Percentiles rank a stretch among this genome's conserved stretches.
phyloP scores from a whole-genome alignment of 2,797 vertebrate genomes.

The Tympanoctomys barrerae region DNA sequence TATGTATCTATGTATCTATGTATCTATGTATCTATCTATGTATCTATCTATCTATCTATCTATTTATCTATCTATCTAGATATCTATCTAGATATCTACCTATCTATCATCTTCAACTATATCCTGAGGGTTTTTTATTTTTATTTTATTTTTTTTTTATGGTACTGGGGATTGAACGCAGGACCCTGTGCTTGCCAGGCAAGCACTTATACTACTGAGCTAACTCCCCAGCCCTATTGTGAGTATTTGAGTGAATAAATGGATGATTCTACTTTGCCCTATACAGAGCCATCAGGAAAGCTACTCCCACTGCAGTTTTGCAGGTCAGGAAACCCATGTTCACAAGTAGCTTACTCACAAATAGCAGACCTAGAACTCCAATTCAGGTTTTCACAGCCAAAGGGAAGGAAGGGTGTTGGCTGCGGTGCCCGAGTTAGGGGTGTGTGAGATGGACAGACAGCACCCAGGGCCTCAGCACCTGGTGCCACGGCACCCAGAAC shows the following conservation, averaged over 20 bases:
- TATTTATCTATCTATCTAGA: too few species aligned
- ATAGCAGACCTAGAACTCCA: not conserved
- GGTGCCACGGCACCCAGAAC: rapidly evolving
- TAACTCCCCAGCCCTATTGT: not conserved
- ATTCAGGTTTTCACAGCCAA: not conserved
- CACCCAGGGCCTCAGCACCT: too few species aligned
- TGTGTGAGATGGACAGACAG: not conserved
- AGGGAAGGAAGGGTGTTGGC: not conserved
- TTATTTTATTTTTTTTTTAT: too few species aligned
- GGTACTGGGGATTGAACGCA: too few species aligned
- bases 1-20: too few species aligned
- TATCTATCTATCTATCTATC: too few species aligned
- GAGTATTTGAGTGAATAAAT: not conserved
- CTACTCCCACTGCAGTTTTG: not conserved
- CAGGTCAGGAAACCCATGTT: not conserved
- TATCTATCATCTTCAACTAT: not conserved
- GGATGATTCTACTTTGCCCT: not conserved
- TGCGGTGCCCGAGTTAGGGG: not conserved
- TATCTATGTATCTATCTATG: too few species aligned
- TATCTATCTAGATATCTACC: too few species aligned
- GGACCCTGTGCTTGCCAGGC: too few species aligned
- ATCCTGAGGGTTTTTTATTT: too few species aligned
- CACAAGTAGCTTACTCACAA: not conserved
- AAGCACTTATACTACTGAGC: too few species aligned
- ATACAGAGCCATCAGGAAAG: not conserved